Evolutionary conservation across 2,888 invertebrate species (phyloP).

Genomic region (Rhaphigaster nebulosa): DNA sequence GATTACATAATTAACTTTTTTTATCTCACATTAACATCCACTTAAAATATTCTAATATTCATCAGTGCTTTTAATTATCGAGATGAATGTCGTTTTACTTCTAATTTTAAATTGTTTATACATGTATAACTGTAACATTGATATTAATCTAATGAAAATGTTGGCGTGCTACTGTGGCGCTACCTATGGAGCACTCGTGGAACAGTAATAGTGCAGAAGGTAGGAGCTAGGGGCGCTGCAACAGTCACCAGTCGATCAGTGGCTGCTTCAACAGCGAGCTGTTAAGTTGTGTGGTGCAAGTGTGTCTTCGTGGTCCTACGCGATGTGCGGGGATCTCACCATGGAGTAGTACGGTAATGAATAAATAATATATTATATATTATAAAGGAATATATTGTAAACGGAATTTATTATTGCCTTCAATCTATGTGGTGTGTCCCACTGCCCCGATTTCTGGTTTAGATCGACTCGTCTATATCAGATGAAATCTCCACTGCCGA

Average conservation of each 20-base stretch:
- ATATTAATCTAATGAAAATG: not conserved
- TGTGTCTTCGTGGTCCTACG: not conserved
- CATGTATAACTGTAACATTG: not conserved
- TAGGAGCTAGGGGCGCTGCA: not conserved
- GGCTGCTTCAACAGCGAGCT: not conserved
- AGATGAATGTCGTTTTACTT: too few species aligned
- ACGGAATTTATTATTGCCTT: not conserved
- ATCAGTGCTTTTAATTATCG: too few species aligned
- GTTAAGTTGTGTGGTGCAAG: not conserved
- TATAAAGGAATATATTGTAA: not conserved
- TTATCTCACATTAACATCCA: too few species aligned
- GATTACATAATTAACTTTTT: too few species aligned
- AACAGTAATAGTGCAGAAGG: not conserved
- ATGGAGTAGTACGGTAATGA: constrained; percentile 26
- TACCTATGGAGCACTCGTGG: not conserved
- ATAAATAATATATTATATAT: not conserved
- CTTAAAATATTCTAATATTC: too few species aligned
- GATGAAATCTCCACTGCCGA: not conserved
- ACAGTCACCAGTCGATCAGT: not conserved
- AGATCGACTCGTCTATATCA: not conserved
- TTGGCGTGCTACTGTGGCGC: not conserved
- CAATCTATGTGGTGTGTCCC: not conserved
- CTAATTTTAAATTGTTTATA: too few species aligned
- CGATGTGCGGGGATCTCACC: not conserved
- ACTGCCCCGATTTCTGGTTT: not conserved